Conservation (phyloP, 2,888 invertebrate species). For the Campaea margaritaria region DNA sequence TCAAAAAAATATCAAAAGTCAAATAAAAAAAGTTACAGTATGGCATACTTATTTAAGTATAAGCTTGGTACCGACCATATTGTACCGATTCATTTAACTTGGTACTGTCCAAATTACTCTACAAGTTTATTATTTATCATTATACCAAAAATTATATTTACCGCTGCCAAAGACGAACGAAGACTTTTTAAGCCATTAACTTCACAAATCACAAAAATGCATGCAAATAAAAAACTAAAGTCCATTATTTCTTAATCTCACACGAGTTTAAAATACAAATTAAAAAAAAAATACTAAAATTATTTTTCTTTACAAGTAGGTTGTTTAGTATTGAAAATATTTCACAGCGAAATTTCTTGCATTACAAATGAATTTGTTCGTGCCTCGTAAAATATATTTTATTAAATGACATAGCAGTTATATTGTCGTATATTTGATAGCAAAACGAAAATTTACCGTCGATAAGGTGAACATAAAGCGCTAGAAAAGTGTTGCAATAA, state of each 20-base stretch:
- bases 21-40: no score
- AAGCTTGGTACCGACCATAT: no score
- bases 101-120: no score
- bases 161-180: slow-evolving; percentile 11
- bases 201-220: neutral
- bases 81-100: no score
- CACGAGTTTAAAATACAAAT: no score
- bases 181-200: slow-evolving; percentile 3
- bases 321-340: neutral
- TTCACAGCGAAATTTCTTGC: slow-evolving; percentile 12
- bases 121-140: no score
- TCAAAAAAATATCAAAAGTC: no score
- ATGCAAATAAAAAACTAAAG: no score
- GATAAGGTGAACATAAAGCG: slow-evolving; percentile 33
- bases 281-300: no score
- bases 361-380: slow-evolving; percentile 1
- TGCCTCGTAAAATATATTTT: slow-evolving; percentile 19
- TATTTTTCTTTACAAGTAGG: no score
- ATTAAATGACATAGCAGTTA: slow-evolving; percentile 11
- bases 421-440: slow-evolving; percentile 29
- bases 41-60: no score
- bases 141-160: slow-evolving; percentile 1
- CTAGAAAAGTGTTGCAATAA: neutral
- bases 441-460: slow-evolving; percentile 32
- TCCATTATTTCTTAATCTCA: no score